Evolutionary conservation across 2,797 vertebrate genomes (phyloP), one percentile per base, ranked within the genome.

Genomic region (Hyperoplus immaculatus): DNA sequence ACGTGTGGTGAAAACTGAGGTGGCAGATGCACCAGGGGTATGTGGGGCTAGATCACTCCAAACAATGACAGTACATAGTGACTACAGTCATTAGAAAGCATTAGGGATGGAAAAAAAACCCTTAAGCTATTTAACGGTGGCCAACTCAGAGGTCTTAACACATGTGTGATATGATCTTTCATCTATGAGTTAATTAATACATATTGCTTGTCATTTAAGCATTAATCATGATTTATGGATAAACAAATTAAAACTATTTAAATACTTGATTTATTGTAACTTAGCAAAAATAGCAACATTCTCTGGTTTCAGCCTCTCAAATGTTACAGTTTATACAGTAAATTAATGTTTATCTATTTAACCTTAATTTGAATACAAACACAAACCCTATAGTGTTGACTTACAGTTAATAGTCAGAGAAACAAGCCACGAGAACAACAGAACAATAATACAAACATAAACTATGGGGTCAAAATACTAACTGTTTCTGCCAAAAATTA

Each of bases 21-120:
- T 47, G 51, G 54, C n/a, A 77, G n/a, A 74, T 56, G 68, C 36
- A 46, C 42, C 59, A 11, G 39, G 29, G n/a, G 42, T 43, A 21
- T 73, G 50, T 61, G 36, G 46, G 16, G 38, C 13, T 38, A 9
- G 2, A 61, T 53, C 41, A 70, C 45, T 71, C 14, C 6, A 55
- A 69, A 53, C 42, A 29, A 60, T 69, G 47, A 43, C 7, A 16
- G 14, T 21, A 36, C 18, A 50, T 69, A 39, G 49, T 64, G 45
- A 21, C 51, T 64, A 16, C 14, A 74, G 49, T 43, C 1, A 66
- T 66, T 76, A 54, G 50, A 15, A 51, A 18, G 10, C 50, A 39
- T 1, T 46, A 63, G 13, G 3, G 10, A 47, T 12, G 21, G 4
- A 15, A 18, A 46, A 59, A 46, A 59, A 60, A 49, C 16, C 5